Percentiles rank a stretch among this genome's conserved stretches.
Evolutionary conservation across 2,888 invertebrate genomes (phyloP).

Genomic region (Habroteleia sp.): DNA sequence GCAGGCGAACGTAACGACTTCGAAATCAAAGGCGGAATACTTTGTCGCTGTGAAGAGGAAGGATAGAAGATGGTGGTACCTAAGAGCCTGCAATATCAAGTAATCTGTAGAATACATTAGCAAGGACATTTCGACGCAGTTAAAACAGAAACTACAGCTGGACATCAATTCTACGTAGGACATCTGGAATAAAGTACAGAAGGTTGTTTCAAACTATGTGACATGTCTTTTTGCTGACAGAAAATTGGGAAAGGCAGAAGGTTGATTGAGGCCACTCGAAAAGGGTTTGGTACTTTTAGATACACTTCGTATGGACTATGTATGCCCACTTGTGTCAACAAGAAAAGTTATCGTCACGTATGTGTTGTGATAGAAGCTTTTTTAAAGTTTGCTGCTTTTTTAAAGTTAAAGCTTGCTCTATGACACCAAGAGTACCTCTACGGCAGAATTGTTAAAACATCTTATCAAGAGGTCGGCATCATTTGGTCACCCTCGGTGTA

Average conservation of each 20-base stretch:
- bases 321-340: no score
- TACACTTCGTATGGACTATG: no score
- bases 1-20: background rate
- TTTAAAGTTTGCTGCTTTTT: no score
- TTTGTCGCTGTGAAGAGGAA: background rate
- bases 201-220: background rate
- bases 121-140: background rate
- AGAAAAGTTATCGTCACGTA: no score
- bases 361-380: no score
- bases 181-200: background rate
- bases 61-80: background rate
- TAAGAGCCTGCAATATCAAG: background rate
- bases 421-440: no score
- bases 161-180: background rate
- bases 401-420: no score
- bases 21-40: background rate
- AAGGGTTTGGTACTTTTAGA: no score
- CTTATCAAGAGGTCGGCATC: no score
- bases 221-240: background rate
- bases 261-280: no score
- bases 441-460: no score
- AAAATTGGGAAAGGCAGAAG: background rate
- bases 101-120: background rate
- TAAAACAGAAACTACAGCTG: background rate
- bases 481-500: no score